Evolutionary conservation across 1,140 invertebrate genomes (phyloP).

Genomic region (Rhopalosiphum maidis): DNA sequence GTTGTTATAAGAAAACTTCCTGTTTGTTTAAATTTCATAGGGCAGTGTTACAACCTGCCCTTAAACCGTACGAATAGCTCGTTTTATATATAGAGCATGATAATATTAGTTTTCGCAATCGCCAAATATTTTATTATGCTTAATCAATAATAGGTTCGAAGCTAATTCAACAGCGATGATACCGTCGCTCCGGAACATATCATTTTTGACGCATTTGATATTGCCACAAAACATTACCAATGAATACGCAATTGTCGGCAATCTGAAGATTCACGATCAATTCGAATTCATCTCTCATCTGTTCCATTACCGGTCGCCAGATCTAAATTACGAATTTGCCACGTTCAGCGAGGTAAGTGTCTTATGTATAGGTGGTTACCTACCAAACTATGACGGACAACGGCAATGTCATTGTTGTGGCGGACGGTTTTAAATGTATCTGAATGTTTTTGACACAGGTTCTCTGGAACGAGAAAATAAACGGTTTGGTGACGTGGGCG

Average conservation of each 20-base stretch:
- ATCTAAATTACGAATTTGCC: conserved; percentile 53
- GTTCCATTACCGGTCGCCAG: conserved; percentile 58
- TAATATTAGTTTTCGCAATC: background rate
- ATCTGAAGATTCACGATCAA: conserved; percentile 59
- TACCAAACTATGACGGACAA: too few species aligned
- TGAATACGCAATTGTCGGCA: conserved; percentile 66
- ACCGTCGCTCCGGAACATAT: conserved; percentile 45
- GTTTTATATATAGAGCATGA: background rate
- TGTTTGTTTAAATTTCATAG: background rate
- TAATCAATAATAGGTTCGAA: conserved; percentile 18
- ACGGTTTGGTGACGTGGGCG: conserved; percentile 58
- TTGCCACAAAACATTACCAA: conserved; percentile 71
- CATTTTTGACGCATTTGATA: conserved; percentile 66
- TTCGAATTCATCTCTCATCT: conserved; percentile 59
- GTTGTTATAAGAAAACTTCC: background rate
- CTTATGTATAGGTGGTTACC: background rate
- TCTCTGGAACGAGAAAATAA: conserved; percentile 16
- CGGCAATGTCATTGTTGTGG: background rate
- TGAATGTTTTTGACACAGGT: background rate
- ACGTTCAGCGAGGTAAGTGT: conserved; percentile 59
- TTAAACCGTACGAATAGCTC: background rate
- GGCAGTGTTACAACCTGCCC: background rate
- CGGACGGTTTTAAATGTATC: background rate
- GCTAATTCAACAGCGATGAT: conserved; percentile 54
- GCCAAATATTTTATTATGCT: background rate